Conservation (phyloP, 1,140 invertebrate genomes). For the Holcopasites calliopsidis region DNA sequence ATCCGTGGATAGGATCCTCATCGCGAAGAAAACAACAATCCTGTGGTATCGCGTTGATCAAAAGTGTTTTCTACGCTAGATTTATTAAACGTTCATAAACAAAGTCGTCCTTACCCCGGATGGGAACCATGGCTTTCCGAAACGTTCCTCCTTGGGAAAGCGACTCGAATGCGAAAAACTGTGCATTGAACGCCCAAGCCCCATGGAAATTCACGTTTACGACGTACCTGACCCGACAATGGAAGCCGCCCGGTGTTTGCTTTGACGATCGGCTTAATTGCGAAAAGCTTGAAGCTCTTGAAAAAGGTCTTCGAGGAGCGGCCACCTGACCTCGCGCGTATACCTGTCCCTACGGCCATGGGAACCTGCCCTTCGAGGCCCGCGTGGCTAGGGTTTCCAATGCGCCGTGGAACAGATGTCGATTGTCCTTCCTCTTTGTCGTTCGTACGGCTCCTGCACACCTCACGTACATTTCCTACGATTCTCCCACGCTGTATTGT, state of each 20-base stretch:
- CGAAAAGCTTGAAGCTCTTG: slow-evolving; percentile 14
- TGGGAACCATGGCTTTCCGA: no score
- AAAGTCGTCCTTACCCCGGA: no score
- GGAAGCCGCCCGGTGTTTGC: neutral
- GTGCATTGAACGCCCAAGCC: no score
- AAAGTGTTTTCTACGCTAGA: no score
- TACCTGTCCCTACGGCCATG: slow-evolving; percentile 41
- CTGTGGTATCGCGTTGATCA: no score
- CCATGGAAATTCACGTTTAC: neutral
- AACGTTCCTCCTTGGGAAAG: no score
- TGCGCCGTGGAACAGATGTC: slow-evolving; percentile 44
- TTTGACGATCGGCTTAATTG: slow-evolving; percentile 5
- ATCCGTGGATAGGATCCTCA: neutral
- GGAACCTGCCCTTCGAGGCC: slow-evolving; percentile 32
- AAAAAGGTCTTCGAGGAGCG: neutral
- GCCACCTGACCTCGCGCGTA: slow-evolving; percentile 28
- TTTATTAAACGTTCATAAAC: no score
- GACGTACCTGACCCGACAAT: neutral
- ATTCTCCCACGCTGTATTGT: slow-evolving; percentile 45
- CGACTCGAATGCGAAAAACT: no score
- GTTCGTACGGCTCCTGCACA: slow-evolving; percentile 9
- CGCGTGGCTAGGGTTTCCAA: slow-evolving; percentile 38
- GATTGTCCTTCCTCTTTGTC: slow-evolving; percentile 45
- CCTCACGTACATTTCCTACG: slow-evolving; percentile 30
- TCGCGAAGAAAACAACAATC: no score